phyloP scores from a whole-genome alignment of 2,113 vertebrate species.

The Stictonetta naevosa region DNA sequence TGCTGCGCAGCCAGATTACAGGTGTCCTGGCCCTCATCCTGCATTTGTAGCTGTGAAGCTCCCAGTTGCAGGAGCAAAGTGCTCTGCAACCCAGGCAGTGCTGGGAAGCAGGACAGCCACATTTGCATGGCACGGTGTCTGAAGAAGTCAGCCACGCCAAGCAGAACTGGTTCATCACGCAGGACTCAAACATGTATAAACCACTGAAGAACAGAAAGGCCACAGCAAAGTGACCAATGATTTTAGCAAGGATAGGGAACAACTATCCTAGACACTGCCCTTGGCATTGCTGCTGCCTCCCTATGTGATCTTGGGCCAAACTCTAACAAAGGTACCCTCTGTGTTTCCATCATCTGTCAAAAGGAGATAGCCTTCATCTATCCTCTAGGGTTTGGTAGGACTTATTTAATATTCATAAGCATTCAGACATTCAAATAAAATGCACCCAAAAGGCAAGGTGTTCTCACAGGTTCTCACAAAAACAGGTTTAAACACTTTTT shows the following conservation, averaged over 20 bases:
- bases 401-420: constrained; percentile 43
- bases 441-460: constrained; percentile 24
- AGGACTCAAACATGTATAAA: background rate
- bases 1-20: background rate
- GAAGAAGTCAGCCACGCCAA: background rate
- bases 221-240: background rate
- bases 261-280: background rate
- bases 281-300: background rate
- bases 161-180: background rate
- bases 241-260: background rate
- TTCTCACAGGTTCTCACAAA: constrained; percentile 2
- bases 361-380: constrained; percentile 17
- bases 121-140: rapidly evolving
- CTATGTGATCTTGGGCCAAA: background rate
- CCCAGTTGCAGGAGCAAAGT: rapidly evolving
- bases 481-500: background rate
- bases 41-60: background rate
- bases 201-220: background rate
- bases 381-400: background rate
- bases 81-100: background rate
- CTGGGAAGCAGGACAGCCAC: background rate
- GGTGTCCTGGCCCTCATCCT: background rate
- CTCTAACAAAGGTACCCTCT: background rate
- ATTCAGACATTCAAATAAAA: constrained; percentile 12
- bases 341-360: constrained; percentile 15